Evolutionary conservation across 2,113 vertebrate genomes (phyloP), one percentile per base, ranked within the genome.

Genomic region (Notothenia coriiceps): DNA sequence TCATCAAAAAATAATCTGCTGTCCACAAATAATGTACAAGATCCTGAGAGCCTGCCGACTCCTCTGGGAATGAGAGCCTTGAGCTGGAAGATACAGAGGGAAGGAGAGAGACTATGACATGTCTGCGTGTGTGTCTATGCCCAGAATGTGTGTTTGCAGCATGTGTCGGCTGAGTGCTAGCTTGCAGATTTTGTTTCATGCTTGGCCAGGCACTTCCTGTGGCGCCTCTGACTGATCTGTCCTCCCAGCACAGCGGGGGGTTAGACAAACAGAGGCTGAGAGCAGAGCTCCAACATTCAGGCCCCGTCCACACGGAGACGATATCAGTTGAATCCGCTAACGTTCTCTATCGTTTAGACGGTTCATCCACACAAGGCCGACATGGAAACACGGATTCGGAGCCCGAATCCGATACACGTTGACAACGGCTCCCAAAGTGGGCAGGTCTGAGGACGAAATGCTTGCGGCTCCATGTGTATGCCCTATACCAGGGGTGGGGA

Each of bases 1-100:
- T 49, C 75, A 84, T 69, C 88, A 93, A 94, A 94, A 88, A 93
- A 91, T 91, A 20, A 94, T 92, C 66, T 25, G 3, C 85, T 35
- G 54, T 77, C 86, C 81, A 83, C 80, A 87, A 92, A 92, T 78
- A 86, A 84, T 74, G 55, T 79, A 59, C n/a, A 8, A 72, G 79
- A 78, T 88, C 63, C 74, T 82, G 71, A 91, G 71, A 92, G 85
- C 80, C 68, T 43, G 68, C 59, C 25, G 5, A 81, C 35, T 88
- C 90, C 80, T 65, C 60, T 73, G 89, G 92, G 93, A 93, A 74
- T 47, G 67, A 71, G 56, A 72, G 84, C 77, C 51, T 17, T 57
- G 63, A 92, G 83, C 74, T 9, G 70, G 79, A 90, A 77, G 78
- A 82, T 67, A 80, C 46, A 57, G 74, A 76, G 57, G 20, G 74